A percentile compares a stretch with the other conserved stretches of the same genome.
These are phyloP conservation scores for Larimichthys polyactis DNA, from an alignment of 2,113 vertebrate genomes.

Conservation along the genomic window DNA sequence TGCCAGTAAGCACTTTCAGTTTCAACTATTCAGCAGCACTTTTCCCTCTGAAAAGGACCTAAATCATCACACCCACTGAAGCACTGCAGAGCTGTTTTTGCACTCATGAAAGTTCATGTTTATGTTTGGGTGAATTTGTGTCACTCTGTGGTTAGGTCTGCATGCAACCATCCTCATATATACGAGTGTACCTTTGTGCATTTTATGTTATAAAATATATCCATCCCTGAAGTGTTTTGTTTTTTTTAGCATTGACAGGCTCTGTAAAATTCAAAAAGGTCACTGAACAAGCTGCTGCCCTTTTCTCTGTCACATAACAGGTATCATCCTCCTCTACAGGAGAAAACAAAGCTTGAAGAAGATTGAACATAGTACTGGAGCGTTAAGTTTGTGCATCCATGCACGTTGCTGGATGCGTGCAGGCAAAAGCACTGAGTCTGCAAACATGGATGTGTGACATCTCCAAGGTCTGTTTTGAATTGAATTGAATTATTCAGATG, in stretches of 20 bases:
- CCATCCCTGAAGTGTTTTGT: conserved; percentile 16
- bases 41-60: conserved; percentile 33
- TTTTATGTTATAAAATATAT: conserved; percentile 9
- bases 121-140: conserved; percentile 33
- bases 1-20: conserved; percentile 44
- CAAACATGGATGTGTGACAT: conserved; percentile 20
- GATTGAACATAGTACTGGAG: conserved; percentile 17
- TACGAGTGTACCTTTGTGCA: not conserved
- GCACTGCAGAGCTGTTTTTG: conserved; percentile 30
- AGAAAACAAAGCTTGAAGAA: conserved; percentile 23
- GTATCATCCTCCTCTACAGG: conserved; percentile 14
- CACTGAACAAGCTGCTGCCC: conserved; percentile 35
- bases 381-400: conserved; percentile 36
- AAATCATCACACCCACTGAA: conserved; percentile 34
- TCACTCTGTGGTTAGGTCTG: conserved; percentile 11
- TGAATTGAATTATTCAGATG: conserved; percentile 77
- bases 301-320: conserved; percentile 40
- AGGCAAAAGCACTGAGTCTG: conserved; percentile 12
- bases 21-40: conserved; percentile 57
- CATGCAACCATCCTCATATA: not conserved
- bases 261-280: conserved; percentile 47
- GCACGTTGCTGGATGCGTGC: conserved; percentile 44
- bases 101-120: not conserved
- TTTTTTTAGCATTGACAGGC: conserved; percentile 30
- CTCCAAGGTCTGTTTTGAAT: conserved; percentile 54